Conservation (phyloP, 2,888 invertebrate genomes). For the Octonoba sinensis region DNA sequence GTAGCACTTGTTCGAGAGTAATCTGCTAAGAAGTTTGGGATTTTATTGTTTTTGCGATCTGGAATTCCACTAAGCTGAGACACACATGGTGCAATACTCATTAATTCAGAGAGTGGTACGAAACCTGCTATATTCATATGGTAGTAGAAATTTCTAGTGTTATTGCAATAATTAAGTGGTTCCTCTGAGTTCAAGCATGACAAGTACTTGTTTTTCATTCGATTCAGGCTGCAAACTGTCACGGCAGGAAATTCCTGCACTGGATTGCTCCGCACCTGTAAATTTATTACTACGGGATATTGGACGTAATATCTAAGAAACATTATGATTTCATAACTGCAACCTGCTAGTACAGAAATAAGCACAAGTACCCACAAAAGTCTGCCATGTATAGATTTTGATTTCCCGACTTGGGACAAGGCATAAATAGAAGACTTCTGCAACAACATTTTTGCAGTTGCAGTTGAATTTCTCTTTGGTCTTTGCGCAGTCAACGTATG, state of each 20-base stretch:
- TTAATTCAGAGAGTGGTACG: background rate
- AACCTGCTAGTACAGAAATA: conserved; percentile 2
- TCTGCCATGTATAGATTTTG: conserved; percentile 3
- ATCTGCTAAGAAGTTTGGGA: background rate
- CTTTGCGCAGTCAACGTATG: no score
- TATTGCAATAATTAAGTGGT: background rate
- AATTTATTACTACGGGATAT: conserved; percentile 47
- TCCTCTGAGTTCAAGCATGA: background rate
- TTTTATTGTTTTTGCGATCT: no score
- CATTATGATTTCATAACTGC: conserved; percentile 13
- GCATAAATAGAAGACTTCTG: conserved; percentile 31
- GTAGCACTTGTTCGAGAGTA: background rate
- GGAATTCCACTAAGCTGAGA: background rate
- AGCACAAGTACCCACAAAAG: conserved; percentile 30
- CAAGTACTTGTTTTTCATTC: background rate
- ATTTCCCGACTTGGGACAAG: conserved; percentile 8
- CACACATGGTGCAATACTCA: background rate
- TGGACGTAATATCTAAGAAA: conserved; percentile 37
- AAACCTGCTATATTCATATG: no score
- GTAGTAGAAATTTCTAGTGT: no score
- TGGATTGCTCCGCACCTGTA: conserved; percentile 8
- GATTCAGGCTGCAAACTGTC: conserved; percentile 41
- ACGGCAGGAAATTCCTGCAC: conserved; percentile 30
- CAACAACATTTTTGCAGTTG: conserved; percentile 10
- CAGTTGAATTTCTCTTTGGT: no score